Base-by-base conservation (phyloP, 1,140 invertebrate genomes). In the Dendrolimus punctatus region DNA sequence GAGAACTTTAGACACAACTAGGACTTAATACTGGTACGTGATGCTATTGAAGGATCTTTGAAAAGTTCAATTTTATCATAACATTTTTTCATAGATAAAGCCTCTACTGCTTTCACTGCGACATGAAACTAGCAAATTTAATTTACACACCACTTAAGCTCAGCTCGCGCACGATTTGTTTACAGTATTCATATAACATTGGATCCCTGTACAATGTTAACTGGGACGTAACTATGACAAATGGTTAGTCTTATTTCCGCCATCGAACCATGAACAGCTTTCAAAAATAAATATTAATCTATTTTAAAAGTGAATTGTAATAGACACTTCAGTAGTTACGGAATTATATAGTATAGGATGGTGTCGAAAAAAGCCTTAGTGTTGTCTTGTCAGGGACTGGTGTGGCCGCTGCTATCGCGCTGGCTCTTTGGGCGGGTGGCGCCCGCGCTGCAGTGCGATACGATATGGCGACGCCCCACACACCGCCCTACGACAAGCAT, bases 51-150 rank as follows among this genome's bases (percentile, higher is more conserved):
- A 23, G 23, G 23, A 23, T 23, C 3, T 23, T 23, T 23, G 3
- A 23, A 23, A 23, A 23, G 23, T 23, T 23, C 23, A 23, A 23
- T 23, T 23, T 23, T 2, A 23, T 23, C 3, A 3, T 23, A 23
- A 23, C 23, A 23, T 23, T 23, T 23, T 23, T 23, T 23, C 23
- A 23, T 23, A 23, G 23, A n/a, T 45, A 45, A 9, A 7, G 23
- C n/a, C 42, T 8, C 7, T 10, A 52, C 40, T 23, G 53, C 48
- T 56, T 60, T 65, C 47, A 56, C 58, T 58, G 55, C 56, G 48
- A 43, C 62, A 57, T 63, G n/a, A 51, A 51, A 68, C 61, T 55
- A 56, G 67, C 67, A 81, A 85, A 85, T 85, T 78, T 56, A 82
- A 85, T 82, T 82, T 53, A 73, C 79, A 80, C 70, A 42, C 51